These are phyloP conservation scores for Crossaster papposus DNA, from an alignment of 53 echinoderm and acorn worm genomes.

Conservation along the genomic window DNA sequence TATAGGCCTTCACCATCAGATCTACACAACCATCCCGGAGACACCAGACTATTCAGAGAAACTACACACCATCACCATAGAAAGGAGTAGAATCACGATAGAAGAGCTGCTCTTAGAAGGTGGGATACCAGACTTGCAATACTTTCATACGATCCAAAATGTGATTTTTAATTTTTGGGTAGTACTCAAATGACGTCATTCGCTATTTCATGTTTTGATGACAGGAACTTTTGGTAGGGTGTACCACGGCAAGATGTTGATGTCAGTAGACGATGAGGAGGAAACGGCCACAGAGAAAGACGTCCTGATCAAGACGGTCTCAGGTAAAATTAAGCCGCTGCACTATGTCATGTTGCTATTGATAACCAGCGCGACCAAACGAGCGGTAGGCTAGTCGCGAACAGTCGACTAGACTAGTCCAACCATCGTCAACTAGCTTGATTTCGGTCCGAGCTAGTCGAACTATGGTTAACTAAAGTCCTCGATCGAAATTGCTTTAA, in stretches of 20 bases:
- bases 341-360: no score
- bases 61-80: conserved; percentile 79
- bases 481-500: no score
- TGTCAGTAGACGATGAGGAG: conserved; percentile 66
- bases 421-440: no score
- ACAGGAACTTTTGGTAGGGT: conserved; percentile 95
- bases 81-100: conserved; percentile 80
- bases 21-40: conserved; percentile 62
- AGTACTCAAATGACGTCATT: neutral
- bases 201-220: neutral
- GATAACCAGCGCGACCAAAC: no score
- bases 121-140: conserved; percentile 46
- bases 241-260: conserved; percentile 78
- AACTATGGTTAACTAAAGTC: no score
- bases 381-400: no score
- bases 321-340: conserved; percentile 63
- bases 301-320: conserved; percentile 89
- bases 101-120: conserved; percentile 86
- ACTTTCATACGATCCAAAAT: neutral
- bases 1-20: conserved; percentile 69
- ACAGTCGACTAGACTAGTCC: no score
- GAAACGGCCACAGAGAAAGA: conserved; percentile 81
- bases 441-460: no score
- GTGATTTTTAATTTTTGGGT: neutral
- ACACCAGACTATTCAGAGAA: conserved; percentile 77